Evolutionary conservation across 2,113 vertebrate species (phyloP).

Genomic region (Tenebrosternarchus preto): DNA sequence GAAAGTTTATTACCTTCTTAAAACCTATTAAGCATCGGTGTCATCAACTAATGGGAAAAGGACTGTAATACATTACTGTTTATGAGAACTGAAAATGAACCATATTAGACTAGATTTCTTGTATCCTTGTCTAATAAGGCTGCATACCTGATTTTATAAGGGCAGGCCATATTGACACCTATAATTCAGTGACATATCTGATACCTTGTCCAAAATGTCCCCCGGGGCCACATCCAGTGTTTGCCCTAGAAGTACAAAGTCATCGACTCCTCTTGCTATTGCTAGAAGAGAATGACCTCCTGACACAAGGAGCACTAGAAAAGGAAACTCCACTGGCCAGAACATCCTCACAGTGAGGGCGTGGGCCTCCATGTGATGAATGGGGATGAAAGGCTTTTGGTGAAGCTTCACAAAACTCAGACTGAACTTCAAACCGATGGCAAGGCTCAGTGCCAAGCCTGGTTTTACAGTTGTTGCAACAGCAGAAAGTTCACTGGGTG

Average conservation of each 20-base stretch:
- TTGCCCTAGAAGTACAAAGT: conserved; percentile 91
- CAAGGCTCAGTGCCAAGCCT: conserved; percentile 85
- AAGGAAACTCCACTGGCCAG: conserved; percentile 83
- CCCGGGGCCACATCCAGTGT: conserved; percentile 87
- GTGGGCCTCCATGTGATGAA: conserved; percentile 98
- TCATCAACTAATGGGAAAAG: too few relatives aligned
- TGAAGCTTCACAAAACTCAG: conserved; percentile 73
- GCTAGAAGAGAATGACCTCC: conserved; percentile 92
- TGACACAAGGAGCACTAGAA: conserved; percentile 90
- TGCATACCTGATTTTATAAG: too few relatives aligned
- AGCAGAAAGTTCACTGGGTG: conserved; percentile 77
- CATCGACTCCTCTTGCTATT: conserved; percentile 81
- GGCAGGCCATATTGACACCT: too few relatives aligned
- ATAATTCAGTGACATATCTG: neutral
- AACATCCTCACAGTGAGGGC: conserved; percentile 88
- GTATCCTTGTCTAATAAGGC: too few relatives aligned
- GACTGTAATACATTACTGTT: too few relatives aligned
- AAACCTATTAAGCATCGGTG: too few relatives aligned
- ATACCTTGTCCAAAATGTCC: conserved; percentile 92
- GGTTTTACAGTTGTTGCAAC: conserved; percentile 90
- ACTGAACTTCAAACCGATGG: conserved; percentile 84
- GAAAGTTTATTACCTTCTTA: neutral
- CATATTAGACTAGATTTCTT: too few relatives aligned
- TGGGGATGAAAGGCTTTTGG: conserved; percentile 88
- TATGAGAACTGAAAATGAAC: too few relatives aligned